Evolutionary conservation across 2,797 vertebrate species (phyloP).

Genomic region (Oreochromis grahami): DNA sequence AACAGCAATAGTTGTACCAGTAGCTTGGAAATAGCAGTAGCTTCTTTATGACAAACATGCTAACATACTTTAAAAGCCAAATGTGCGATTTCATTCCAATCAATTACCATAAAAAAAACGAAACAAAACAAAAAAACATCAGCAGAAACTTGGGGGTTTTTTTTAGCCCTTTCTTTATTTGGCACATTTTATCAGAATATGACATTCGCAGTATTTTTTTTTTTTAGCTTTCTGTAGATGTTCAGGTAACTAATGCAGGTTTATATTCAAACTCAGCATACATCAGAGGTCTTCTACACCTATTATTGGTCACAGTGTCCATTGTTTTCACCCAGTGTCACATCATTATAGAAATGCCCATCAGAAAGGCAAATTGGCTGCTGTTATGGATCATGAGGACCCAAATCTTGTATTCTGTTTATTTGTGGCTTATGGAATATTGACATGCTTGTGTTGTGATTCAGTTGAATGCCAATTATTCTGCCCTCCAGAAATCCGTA

Average conservation of each 20-base stretch:
- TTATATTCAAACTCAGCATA: neutral
- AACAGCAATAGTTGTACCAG: neutral
- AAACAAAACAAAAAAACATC: neutral
- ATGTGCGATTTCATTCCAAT: neutral
- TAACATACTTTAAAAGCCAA: fast-evolving
- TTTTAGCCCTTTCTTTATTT: neutral
- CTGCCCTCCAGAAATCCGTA: neutral
- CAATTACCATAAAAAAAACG: neutral
- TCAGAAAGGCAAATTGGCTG: neutral
- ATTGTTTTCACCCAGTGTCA: neutral
- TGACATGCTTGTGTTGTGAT: neutral
- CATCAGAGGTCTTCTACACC: neutral
- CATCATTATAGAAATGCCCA: neutral
- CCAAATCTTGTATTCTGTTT: neutral
- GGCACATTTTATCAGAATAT: neutral
- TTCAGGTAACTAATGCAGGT: neutral
- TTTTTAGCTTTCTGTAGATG: neutral
- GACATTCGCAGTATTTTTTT: neutral
- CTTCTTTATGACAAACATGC: neutral
- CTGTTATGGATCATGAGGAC: neutral
- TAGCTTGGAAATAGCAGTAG: too few relatives aligned
- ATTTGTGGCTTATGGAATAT: neutral
- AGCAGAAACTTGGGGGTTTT: neutral
- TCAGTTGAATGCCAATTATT: neutral
- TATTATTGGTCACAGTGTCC: neutral